phyloP scores from a whole-genome alignment of 2,113 vertebrate species.

The Odontesthes bonariensis region DNA sequence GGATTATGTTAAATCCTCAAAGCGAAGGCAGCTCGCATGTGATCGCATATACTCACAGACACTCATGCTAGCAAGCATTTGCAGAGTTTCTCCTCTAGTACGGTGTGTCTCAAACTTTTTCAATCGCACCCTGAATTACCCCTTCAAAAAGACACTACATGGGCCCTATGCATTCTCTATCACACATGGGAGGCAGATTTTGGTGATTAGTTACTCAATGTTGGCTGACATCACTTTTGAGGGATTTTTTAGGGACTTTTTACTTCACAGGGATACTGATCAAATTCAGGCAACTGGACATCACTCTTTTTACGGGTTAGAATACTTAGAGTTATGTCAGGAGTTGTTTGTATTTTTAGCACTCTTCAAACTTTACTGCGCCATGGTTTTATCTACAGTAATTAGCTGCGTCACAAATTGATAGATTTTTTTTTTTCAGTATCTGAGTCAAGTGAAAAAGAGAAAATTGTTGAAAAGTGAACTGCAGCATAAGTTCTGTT shows the following conservation, averaged over 20 bases:
- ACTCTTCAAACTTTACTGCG: no score
- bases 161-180: neutral
- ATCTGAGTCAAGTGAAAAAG: no score
- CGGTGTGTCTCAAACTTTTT: neutral
- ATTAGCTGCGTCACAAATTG: no score
- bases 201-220: slow-evolving; percentile 19
- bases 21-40: slow-evolving; percentile 52
- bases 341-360: no score
- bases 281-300: no score
- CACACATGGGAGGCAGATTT: slow-evolving; percentile 5
- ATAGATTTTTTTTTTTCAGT: no score
- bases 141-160: neutral
- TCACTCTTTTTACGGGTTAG: no score
- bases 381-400: no score
- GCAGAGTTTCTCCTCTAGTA: slow-evolving; percentile 13
- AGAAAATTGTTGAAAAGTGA: no score
- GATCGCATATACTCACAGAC: slow-evolving; percentile 50
- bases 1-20: slow-evolving; percentile 70
- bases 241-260: neutral
- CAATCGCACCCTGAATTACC: neutral
- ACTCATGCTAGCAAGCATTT: neutral
- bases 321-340: no score
- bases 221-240: slow-evolving; percentile 9
- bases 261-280: slow-evolving; percentile 13
- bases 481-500: no score